Evolutionary conservation across 2,797 vertebrate genomes (phyloP), one percentile per base, ranked within the genome.

Genomic region (Sus cebifrons): DNA sequence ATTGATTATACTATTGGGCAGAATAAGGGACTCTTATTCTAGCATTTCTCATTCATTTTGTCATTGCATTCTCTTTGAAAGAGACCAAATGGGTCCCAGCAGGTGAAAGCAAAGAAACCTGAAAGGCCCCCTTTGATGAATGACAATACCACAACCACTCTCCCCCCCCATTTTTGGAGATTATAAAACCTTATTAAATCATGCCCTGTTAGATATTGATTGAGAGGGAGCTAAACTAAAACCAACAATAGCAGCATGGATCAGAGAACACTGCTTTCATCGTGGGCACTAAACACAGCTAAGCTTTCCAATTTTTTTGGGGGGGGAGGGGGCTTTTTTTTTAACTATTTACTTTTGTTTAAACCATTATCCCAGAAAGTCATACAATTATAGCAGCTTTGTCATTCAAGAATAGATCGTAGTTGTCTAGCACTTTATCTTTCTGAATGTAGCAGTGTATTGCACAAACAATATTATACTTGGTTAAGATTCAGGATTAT

Each of bases 81-180:
- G 99, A 99, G 99, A 99, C 99, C 99, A 99, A 99, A 99, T 99
- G 99, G 98, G 98, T 99, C 99, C 98, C 99, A 99, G 99, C 99
- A 99, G 99, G 99, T 99, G 99, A 99, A 99, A 99, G 99, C 99
- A 99, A 99, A 99, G 99, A 99, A 99, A 99, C 98, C 98, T 99
- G 97, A 99, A 99, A 99, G 99, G 98, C 98, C 98, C 98, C 98
- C 98, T 99, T 99, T 99, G 99, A 99, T 98, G 98, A 98, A 98
- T 98, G 98, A 99, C 99, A 99, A 99, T 99, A 98, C 98, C 98
- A 97, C 99, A 98, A 98, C 98, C 97, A 97, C 98, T 98, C 98
- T 98, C 71, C 92, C 94, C 96, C 94, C 90, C 62, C 94, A 99
- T 99, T 99, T 99, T 98, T 98, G 97, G 98, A 99, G 99, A 99